Percentiles rank a stretch among this genome's conserved stretches.
Conservation (phyloP, 2,797 vertebrate species). For the Cossypha niveicapilla region DNA sequence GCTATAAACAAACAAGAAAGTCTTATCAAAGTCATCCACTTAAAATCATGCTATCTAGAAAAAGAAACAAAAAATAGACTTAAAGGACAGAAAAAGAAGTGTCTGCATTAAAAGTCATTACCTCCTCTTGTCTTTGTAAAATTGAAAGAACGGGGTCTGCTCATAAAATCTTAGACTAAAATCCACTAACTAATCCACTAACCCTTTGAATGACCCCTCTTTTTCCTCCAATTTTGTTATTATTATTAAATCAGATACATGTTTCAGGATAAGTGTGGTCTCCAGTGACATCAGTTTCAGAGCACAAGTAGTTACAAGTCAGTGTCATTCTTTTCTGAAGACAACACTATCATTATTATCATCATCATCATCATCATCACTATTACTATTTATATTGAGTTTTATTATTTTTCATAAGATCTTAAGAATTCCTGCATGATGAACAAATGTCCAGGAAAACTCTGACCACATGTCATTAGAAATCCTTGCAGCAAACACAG, state of each 20-base stretch:
- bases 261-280: not conserved
- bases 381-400: not conserved
- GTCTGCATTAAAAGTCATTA: not conserved
- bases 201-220: not conserved
- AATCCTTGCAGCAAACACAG: not conserved
- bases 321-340: not conserved
- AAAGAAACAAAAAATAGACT: not conserved
- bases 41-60: not conserved
- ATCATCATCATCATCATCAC: not conserved
- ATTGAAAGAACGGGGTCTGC: not conserved
- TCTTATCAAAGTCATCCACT: constrained; percentile 56
- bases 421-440: not conserved
- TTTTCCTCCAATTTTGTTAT: not conserved
- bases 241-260: not conserved
- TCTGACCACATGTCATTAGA: not conserved
- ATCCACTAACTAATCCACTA: not conserved
- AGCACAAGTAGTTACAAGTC: not conserved
- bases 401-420: not conserved
- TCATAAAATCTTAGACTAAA: not conserved
- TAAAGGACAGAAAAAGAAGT: not conserved
- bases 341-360: not conserved
- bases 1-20: constrained; percentile 60
- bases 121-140: not conserved
- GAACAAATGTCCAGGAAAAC: constrained; percentile 19
- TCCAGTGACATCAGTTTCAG: not conserved